A percentile compares a stretch with the other conserved stretches of the same genome.
Evolutionary conservation across 1,140 invertebrate species (phyloP).

Genomic region (Ceratina calcarata): DNA sequence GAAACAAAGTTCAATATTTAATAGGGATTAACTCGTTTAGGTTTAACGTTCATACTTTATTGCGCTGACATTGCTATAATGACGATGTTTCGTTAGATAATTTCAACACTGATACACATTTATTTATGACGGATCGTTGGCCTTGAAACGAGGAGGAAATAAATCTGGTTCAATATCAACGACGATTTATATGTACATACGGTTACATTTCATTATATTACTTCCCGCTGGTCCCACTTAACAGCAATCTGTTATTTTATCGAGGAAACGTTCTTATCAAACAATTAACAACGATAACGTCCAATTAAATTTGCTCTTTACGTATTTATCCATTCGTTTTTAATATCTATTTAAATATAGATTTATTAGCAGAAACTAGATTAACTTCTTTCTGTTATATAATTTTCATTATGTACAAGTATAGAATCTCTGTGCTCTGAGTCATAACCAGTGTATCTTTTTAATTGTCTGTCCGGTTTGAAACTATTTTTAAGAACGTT

Average conservation of each 20-base stretch:
- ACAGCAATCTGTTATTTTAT: slow-evolving; percentile 31
- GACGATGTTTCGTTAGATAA: background rate
- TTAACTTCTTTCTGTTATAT: background rate
- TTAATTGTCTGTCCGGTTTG: no score
- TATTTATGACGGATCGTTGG: background rate
- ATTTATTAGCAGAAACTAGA: background rate
- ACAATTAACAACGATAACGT: background rate
- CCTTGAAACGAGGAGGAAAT: background rate
- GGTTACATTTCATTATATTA: slow-evolving; percentile 33
- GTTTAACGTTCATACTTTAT: slow-evolving; percentile 24
- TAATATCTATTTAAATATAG: background rate
- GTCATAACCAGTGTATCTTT: slow-evolving; percentile 25
- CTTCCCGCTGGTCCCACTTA: slow-evolving; percentile 65
- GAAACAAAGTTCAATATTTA: no score
- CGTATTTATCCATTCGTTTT: background rate
- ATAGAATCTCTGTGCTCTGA: background rate
- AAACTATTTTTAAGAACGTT: slow-evolving; percentile 33
- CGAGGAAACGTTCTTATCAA: slow-evolving; percentile 39
- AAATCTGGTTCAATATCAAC: background rate
- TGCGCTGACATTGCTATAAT: slow-evolving; percentile 8
- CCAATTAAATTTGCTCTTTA: background rate
- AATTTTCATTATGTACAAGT: background rate
- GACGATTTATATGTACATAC: slow-evolving; percentile 42
- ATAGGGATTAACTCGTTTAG: no score
- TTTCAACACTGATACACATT: background rate